Percentiles rank a stretch among this genome's conserved stretches.
These are phyloP conservation scores for Tragulus kanchil DNA, from an alignment of 2,113 vertebrate species.

Conservation along the genomic window DNA sequence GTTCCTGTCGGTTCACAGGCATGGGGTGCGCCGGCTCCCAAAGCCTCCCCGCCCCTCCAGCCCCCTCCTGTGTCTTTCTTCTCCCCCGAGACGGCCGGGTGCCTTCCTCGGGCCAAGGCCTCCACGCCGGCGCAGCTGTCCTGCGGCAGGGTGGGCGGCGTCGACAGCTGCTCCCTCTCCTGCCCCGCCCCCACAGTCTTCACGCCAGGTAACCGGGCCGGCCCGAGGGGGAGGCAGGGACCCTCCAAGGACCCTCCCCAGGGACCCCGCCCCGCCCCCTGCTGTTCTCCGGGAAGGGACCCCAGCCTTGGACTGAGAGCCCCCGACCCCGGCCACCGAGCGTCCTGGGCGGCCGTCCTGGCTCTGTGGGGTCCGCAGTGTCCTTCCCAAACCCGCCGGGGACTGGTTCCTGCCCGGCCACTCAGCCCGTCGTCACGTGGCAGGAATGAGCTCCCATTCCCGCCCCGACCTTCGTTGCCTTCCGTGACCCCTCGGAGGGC, in stretches of 20 bases:
- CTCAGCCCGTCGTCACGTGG: not conserved
- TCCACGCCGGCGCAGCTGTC: conserved; percentile 91
- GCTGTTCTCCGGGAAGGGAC: not conserved
- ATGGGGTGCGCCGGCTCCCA: not conserved
- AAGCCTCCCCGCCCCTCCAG: not conserved
- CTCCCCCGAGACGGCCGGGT: conserved; percentile 93
- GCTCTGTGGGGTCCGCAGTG: accelerated
- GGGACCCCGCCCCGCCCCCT: not conserved
- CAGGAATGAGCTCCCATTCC: not conserved
- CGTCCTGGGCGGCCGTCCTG: not conserved
- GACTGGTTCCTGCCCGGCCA: not conserved
- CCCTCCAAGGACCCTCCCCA: not conserved
- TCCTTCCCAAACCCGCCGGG: not conserved
- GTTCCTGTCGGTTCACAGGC: accelerated
- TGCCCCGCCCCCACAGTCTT: conserved; percentile 95
- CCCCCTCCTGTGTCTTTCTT: conserved; percentile 31
- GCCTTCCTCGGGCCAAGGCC: conserved; percentile 91
- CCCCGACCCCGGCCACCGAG: not conserved
- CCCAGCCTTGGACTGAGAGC: not conserved
- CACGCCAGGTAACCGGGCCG: conserved; percentile 90
- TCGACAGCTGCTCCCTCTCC: conserved; percentile 94
- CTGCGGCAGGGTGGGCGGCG: conserved; percentile 92
- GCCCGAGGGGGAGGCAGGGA: not conserved
- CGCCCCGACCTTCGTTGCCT: not conserved
- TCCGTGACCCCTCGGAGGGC: not conserved